Evolutionary conservation across 2,888 invertebrate genomes (phyloP).

Genomic region (Synanthedon myopaeformis): DNA sequence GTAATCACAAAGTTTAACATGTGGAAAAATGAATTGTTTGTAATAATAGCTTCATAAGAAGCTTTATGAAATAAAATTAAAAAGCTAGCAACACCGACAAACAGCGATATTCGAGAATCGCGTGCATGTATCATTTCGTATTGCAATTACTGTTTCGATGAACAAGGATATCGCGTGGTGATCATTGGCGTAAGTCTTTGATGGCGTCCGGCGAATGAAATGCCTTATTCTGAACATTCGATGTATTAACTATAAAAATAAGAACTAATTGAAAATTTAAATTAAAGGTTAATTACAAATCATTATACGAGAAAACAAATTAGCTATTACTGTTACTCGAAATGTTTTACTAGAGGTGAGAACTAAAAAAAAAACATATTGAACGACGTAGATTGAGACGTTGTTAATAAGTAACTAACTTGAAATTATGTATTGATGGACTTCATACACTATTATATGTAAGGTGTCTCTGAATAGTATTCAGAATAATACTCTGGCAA

Average conservation of each 20-base stretch:
- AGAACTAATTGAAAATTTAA: too few relatives aligned
- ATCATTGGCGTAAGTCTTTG: constrained; percentile 25
- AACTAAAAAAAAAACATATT: too few relatives aligned
- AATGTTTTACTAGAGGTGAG: too few relatives aligned
- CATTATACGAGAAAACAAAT: too few relatives aligned
- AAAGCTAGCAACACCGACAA: constrained; percentile 21
- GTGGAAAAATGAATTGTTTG: constrained; percentile 19
- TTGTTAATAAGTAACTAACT: too few relatives aligned
- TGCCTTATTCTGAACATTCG: constrained; percentile 18
- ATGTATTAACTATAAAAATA: too few relatives aligned
- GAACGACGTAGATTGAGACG: too few relatives aligned
- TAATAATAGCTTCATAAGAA: constrained; percentile 30
- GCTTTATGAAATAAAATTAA: constrained; percentile 27
- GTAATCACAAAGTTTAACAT: background rate
- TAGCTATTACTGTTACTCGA: too few relatives aligned
- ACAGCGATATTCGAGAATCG: constrained; percentile 35
- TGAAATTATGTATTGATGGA: too few relatives aligned
- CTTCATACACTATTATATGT: too few relatives aligned
- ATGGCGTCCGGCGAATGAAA: constrained; percentile 17
- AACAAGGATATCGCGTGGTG: constrained; percentile 61
- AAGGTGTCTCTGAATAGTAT: too few relatives aligned
- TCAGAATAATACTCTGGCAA: constrained; percentile 32
- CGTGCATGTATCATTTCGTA: constrained; percentile 59
- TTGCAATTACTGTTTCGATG: constrained; percentile 51
- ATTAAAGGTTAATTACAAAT: too few relatives aligned